Base-by-base conservation (phyloP, 2,797 vertebrate species). In the Sebastes iracundus region DNA sequence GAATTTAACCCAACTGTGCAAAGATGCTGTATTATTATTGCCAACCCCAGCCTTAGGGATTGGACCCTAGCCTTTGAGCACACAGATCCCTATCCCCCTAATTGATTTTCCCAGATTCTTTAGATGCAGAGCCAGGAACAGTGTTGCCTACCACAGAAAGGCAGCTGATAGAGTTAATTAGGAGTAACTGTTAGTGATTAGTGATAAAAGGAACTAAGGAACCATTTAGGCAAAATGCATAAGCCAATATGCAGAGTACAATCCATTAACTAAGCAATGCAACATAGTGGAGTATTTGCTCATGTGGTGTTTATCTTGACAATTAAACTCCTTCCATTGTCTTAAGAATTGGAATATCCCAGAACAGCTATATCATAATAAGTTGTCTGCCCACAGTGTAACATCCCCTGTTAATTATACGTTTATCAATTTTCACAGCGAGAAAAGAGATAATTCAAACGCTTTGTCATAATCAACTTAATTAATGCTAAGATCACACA, bases 121-220 rank as follows among this genome's bases (percentile, higher is more conserved):
- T 77, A 79, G 61, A 89, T 67, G 60, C 70, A 33, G 56, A 82
- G 80, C 89, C 85, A 88, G 82, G 30, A 78, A 84, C 69, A 77
- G 62, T 74, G 61, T 38, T 25, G 42, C 23, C 38, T 46, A 18
- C 23, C 52, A 52, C 56, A 77, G 77, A 91, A 55, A 81, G 70
- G 76, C 71, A 68, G 80, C 83, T 84, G 79, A 90, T 81, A 72
- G 66, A 84, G 83, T 85, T 89, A 85, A 93, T 93, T 90, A 92
- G 76, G 58, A 83, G 80, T 72, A 85, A 88, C 83, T 91, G 74
- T 92, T 90, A 72, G 53, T 90, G 85, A 88, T 92, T 87, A 89
- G 62, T 79, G 75, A 88, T 92, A 86, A 87, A 88, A 81, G 79
- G 35, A 35, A 35, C 81, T 25, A 52, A 82, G 75, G 79, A 87